Percentiles rank a stretch among this genome's conserved stretches.
Evolutionary conservation across 2,113 vertebrate genomes (phyloP).

Genomic region (Pipra filicauda): DNA sequence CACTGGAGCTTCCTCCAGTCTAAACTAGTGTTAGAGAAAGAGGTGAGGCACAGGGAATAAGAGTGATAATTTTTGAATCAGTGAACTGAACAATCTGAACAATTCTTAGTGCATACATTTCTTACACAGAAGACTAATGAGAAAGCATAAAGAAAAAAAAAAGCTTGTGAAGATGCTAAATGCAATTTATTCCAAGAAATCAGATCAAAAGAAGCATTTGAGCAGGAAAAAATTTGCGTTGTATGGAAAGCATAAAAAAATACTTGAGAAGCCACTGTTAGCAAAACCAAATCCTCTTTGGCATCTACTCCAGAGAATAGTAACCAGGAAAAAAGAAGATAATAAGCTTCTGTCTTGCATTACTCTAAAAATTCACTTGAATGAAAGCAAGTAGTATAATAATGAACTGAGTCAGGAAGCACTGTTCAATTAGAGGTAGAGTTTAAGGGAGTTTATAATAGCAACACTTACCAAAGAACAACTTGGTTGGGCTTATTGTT

Average conservation of each 20-base stretch:
- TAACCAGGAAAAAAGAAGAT: not conserved
- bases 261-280: not conserved
- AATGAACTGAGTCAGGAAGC: constrained; percentile 29
- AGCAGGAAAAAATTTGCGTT: not conserved
- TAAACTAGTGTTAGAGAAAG: not conserved
- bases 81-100: not conserved
- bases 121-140: not conserved
- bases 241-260: not conserved
- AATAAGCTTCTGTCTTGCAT: constrained; percentile 62
- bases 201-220: not conserved
- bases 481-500: not conserved
- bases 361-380: constrained; percentile 34
- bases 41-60: not conserved
- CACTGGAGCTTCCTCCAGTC: not conserved
- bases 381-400: constrained; percentile 35
- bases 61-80: not conserved
- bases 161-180: not conserved
- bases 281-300: not conserved
- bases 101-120: not conserved
- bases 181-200: not conserved
- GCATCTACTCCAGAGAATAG: constrained; percentile 15
- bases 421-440: constrained; percentile 37
- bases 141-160: not conserved
- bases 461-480: constrained; percentile 10
- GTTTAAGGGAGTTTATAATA: constrained; percentile 36